Evolutionary conservation across 2,797 vertebrate genomes (phyloP).

Genomic region (Novumbra hubbsi): DNA sequence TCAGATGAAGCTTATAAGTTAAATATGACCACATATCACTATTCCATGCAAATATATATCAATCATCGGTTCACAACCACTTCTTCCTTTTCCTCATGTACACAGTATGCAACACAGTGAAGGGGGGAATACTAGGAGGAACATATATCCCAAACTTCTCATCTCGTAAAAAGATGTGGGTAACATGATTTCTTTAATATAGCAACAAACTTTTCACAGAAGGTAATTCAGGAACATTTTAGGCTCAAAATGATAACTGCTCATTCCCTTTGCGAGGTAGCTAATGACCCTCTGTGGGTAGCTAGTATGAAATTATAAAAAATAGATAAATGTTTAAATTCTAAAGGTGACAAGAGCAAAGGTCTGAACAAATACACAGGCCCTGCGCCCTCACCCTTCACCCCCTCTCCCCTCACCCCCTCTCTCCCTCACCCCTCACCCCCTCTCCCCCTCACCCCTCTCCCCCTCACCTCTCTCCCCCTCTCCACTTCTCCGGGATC

Average conservation of each 20-base stretch:
- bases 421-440: too few species aligned
- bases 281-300: conserved; percentile 49
- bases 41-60: neutral
- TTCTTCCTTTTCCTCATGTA: neutral
- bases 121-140: neutral
- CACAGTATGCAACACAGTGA: neutral
- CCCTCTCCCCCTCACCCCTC: conserved; percentile 40
- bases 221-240: neutral
- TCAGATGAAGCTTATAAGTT: neutral
- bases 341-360: conserved; percentile 63
- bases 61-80: neutral
- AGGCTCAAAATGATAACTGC: conserved; percentile 49
- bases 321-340: conserved; percentile 68
- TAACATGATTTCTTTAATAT: conserved; percentile 37
- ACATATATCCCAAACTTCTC: neutral
- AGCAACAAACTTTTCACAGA: conserved; percentile 32
- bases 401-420: too few species aligned
- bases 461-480: conserved; percentile 36
- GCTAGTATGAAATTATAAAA: conserved; percentile 37
- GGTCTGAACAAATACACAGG: conserved; percentile 68
- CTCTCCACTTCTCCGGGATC: conserved; percentile 36
- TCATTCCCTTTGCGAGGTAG: conserved; percentile 26
- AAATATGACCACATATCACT: neutral
- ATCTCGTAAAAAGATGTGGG: conserved; percentile 18
- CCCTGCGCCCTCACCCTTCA: too few species aligned